Conservation (phyloP, 53 echinoderm and acorn worm species). For the Apostichopus leukothele region DNA sequence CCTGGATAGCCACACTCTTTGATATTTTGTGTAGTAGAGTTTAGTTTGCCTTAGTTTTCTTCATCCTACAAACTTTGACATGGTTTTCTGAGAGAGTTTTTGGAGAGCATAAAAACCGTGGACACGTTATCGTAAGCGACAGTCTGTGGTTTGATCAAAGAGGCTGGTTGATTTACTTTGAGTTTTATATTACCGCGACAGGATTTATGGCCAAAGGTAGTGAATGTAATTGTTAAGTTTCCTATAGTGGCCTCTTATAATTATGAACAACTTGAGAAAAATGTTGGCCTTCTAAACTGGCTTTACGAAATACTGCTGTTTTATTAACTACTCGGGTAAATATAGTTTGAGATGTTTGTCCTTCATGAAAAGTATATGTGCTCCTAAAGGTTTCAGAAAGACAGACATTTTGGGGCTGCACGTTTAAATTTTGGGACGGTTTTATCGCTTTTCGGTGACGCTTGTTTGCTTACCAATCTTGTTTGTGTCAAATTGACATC, state of each 20-base stretch:
- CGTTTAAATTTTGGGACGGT: background rate
- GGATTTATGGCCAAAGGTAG: background rate
- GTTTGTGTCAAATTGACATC: background rate
- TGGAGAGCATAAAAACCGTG: background rate
- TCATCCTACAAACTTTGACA: background rate
- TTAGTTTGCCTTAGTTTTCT: background rate
- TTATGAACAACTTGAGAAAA: conserved; percentile 6
- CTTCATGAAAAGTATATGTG: background rate
- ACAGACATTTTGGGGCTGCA: background rate
- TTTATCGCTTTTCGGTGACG: background rate
- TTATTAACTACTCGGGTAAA: background rate
- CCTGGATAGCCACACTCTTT: background rate
- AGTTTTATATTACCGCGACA: background rate
- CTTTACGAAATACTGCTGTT: background rate
- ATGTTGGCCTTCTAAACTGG: background rate
- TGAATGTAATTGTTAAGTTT: background rate
- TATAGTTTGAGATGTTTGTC: background rate
- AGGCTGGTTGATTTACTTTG: background rate
- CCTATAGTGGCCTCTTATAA: conserved; percentile 1
- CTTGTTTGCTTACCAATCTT: background rate
- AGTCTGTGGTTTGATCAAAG: conserved; percentile 6
- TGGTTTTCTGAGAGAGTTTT: background rate
- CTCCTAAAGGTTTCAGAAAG: background rate
- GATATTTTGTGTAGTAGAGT: too few relatives aligned
- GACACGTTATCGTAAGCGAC: background rate